Conservation (phyloP, 1,140 invertebrate genomes). For the Diorhabda sublineata region DNA sequence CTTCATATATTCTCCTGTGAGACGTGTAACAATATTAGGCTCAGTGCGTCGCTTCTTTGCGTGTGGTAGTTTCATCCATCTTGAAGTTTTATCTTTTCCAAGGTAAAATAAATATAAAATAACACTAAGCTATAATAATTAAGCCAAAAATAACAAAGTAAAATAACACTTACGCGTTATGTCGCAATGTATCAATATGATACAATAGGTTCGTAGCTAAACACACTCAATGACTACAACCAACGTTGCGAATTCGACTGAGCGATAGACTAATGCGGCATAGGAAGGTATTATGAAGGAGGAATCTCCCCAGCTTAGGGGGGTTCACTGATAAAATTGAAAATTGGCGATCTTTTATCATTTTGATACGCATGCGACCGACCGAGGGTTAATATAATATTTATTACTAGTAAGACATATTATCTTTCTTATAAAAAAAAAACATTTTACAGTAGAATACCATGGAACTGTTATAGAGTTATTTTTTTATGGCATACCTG, state of each 20-base stretch:
- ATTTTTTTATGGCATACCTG: too few species aligned
- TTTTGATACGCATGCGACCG: too few species aligned
- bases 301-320: too few species aligned
- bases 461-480: too few species aligned
- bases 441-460: too few species aligned
- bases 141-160: not conserved
- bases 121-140: not conserved
- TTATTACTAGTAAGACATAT: too few species aligned
- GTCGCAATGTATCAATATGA: slow-evolving; percentile 1
- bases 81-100: not conserved
- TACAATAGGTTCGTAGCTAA: not conserved
- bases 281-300: too few species aligned
- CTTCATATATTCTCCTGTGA: not conserved
- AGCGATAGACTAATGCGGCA: not conserved
- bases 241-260: not conserved
- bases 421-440: too few species aligned
- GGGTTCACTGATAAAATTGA: too few species aligned
- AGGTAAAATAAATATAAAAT: not conserved
- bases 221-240: not conserved
- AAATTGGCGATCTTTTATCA: too few species aligned
- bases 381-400: too few species aligned
- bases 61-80: not conserved
- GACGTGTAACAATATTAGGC: not conserved
- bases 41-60: not conserved
- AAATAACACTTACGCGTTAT: not conserved